phyloP scores from a whole-genome alignment of 2,888 invertebrate genomes.

The Leucania comma region DNA sequence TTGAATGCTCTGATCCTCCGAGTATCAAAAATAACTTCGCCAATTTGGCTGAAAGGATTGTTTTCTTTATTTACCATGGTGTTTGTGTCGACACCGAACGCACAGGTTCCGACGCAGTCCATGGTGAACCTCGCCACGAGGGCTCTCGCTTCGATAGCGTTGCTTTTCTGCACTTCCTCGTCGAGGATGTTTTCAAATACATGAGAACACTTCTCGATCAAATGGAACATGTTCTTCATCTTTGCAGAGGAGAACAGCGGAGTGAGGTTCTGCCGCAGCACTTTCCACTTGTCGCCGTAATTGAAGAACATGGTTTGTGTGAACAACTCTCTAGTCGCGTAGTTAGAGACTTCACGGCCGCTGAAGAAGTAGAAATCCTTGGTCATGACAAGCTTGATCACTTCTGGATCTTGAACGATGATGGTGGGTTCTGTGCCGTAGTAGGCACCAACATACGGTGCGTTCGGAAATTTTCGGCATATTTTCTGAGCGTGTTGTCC shows the following conservation, averaged over 20 bases:
- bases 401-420: constrained; percentile 77
- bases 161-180: constrained; percentile 55
- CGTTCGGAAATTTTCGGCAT: constrained; percentile 73
- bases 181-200: constrained; percentile 73
- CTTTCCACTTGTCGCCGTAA: constrained; percentile 80
- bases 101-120: constrained; percentile 77
- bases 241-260: constrained; percentile 80
- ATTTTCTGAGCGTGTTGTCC: constrained; percentile 69
- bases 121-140: constrained; percentile 77
- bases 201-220: constrained; percentile 73
- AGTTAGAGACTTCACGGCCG: constrained; percentile 74
- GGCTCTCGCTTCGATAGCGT: constrained; percentile 67
- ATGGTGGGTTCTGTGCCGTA: constrained; percentile 80
- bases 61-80: constrained; percentile 67
- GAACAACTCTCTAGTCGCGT: constrained; percentile 70
- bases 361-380: constrained; percentile 82
- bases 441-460: constrained; percentile 77
- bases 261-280: constrained; percentile 78
- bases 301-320: constrained; percentile 74
- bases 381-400: constrained; percentile 75
- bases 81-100: constrained; percentile 78
- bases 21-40: constrained; percentile 70
- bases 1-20: constrained; percentile 69
- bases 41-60: constrained; percentile 73
- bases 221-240: constrained; percentile 82